Percentiles rank a stretch among this genome's conserved stretches.
Conservation (phyloP, 2,888 invertebrate genomes). For the Pristionchus arcanus region DNA sequence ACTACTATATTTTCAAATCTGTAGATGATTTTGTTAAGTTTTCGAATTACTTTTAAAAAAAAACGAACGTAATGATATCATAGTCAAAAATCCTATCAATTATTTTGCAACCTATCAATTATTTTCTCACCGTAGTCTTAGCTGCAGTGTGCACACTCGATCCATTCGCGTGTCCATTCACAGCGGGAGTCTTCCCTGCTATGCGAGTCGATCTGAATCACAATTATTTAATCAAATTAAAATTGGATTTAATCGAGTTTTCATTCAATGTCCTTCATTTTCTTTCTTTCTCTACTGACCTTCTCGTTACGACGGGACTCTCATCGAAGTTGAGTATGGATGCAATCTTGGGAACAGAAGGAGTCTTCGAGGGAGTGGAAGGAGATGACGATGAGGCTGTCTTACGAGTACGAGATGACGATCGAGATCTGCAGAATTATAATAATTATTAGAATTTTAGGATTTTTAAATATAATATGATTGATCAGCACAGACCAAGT, state of each 20-base stretch:
- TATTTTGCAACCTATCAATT: too few species aligned
- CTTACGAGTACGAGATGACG: neutral
- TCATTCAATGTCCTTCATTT: neutral
- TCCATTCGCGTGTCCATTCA: neutral
- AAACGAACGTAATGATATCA: neutral
- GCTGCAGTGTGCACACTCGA: neutral
- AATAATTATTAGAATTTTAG: too few species aligned
- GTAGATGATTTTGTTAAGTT: neutral
- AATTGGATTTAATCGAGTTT: neutral
- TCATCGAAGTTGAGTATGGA: conserved; percentile 26
- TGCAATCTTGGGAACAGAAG: neutral
- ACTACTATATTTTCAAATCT: neutral
- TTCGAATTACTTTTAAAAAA: neutral
- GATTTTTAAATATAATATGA: too few species aligned
- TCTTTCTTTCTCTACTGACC: neutral
- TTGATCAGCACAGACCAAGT: neutral
- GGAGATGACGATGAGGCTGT: neutral
- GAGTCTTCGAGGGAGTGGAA: too few species aligned
- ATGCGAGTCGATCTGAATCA: neutral
- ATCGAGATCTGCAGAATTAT: neutral
- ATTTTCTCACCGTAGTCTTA: neutral
- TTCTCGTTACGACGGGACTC: conserved; percentile 4
- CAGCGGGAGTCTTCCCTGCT: neutral
- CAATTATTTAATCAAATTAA: neutral
- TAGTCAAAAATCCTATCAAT: neutral